These are phyloP conservation scores for Dolomedes plantarius DNA, from an alignment of 2,888 invertebrate genomes.

Conservation along the genomic window DNA sequence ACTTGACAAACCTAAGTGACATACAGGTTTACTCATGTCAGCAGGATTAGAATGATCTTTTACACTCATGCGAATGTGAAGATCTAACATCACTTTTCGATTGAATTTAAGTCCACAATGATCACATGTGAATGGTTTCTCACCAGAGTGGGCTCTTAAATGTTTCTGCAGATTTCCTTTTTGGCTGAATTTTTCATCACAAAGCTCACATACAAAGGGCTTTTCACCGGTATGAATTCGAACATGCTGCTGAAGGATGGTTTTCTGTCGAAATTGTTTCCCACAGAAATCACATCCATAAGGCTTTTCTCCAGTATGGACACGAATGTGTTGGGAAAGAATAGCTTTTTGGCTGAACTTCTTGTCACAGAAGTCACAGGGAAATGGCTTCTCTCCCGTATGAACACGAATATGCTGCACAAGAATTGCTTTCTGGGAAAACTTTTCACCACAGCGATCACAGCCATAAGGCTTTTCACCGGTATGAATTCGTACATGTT, in stretches of 20 bases:
- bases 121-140: slow-evolving; percentile 64
- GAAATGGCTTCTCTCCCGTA: slow-evolving; percentile 68
- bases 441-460: slow-evolving; percentile 74
- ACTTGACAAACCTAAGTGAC: slow-evolving; percentile 45
- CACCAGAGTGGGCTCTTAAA: slow-evolving; percentile 64
- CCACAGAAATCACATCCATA: slow-evolving; percentile 61
- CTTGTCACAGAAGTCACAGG: slow-evolving; percentile 63
- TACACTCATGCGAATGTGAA: slow-evolving; percentile 59
- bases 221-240: slow-evolving; percentile 69
- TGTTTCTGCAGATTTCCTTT: slow-evolving; percentile 65
- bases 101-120: slow-evolving; percentile 63
- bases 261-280: slow-evolving; percentile 60
- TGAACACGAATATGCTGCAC: slow-evolving; percentile 62
- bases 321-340: slow-evolving; percentile 58
- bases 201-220: slow-evolving; percentile 64
- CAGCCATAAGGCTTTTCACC: slow-evolving; percentile 75
- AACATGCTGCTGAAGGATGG: slow-evolving; percentile 60
- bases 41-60: slow-evolving; percentile 38
- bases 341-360: slow-evolving; percentile 64
- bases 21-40: slow-evolving; percentile 46
- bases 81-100: slow-evolving; percentile 64
- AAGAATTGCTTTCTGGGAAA: slow-evolving; percentile 63
- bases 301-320: slow-evolving; percentile 65
- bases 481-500: slow-evolving; percentile 75
- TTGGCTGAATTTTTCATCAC: slow-evolving; percentile 61